phyloP scores from a whole-genome alignment of 2,888 invertebrate species.

The Microplitis deprimator region DNA sequence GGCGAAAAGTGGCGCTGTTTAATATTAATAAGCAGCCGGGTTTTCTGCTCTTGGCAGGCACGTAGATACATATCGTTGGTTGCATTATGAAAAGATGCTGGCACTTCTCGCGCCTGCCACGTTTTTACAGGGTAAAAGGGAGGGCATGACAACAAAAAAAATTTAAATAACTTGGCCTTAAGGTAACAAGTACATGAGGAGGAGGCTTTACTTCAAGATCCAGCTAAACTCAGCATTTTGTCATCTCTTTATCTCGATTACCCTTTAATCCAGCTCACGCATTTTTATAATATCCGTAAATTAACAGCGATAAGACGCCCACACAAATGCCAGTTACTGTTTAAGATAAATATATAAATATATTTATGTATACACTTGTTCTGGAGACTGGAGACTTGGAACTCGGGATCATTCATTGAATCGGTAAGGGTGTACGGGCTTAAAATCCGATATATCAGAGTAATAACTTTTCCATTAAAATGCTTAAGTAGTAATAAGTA shows the following conservation, averaged over 20 bases:
- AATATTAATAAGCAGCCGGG: conserved; percentile 68
- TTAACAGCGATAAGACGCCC: conserved; percentile 27
- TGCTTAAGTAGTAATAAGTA: conserved; percentile 70
- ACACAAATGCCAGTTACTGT: background rate
- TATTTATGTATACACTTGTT: conserved; percentile 4
- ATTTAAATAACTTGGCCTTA: conserved; percentile 37
- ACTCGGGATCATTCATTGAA: conserved; percentile 34
- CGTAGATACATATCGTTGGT: conserved; percentile 69
- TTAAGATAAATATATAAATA: conserved; percentile 25
- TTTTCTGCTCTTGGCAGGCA: conserved; percentile 66
- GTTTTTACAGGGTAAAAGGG: conserved; percentile 8
- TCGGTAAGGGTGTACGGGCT: conserved; percentile 50
- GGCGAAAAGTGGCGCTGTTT: conserved; percentile 64
- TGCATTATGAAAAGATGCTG: conserved; percentile 66
- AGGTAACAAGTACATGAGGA: conserved; percentile 4
- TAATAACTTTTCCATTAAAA: conserved; percentile 71
- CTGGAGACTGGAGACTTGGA: conserved; percentile 33
- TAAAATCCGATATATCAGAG: conserved; percentile 68
- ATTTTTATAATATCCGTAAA: conserved; percentile 38
- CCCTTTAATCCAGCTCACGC: conserved; percentile 44
- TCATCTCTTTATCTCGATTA: conserved; percentile 40
- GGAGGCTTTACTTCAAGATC: conserved; percentile 30
- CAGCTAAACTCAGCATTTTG: conserved; percentile 25
- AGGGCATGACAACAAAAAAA: conserved; percentile 35
- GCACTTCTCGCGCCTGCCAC: conserved; percentile 34